Evolutionary conservation across 2,113 vertebrate genomes (phyloP), one percentile per base, ranked within the genome.

Genomic region (Stegastes partitus): DNA sequence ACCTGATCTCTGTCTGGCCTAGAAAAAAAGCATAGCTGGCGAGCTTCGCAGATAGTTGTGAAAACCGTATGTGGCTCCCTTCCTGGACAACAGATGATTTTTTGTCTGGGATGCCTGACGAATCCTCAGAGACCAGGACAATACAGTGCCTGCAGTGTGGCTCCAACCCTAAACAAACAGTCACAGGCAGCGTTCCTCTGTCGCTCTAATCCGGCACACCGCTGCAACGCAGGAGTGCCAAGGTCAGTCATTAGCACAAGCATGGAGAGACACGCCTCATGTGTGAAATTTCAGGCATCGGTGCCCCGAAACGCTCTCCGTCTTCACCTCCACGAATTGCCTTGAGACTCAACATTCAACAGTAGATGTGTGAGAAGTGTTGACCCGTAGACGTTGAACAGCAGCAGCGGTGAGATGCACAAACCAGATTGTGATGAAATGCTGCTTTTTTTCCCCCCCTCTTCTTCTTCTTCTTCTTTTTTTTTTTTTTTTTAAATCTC

Each of bases 291-390:
- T 82, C 67, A 68, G 71, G 49, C 67, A 21, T 53, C 34, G 0
- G 81, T 68, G 77, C 85, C 56, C 61, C 4, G 31, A 26, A 76
- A 66, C 28, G 1, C 39, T 72, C 64, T 47, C 19, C 0, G 4
- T 56, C 54, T 63, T 66, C 62, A 63, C 66, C 66, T 59, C 50
- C 21, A 4, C 2, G 21, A 77, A 71, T 50, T 55, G 59, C 78
- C 64, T n/a, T 21, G 67, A 87, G 77, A 66, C 77, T 84, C 81
- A 4, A 90, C 81, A 90, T 92, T 92, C 86, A 82, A 80, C 86
- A 85, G 69, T 12, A 44, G 62, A 70, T 16, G 54, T 80, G 81
- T 71, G 69, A 80, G 55, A 73, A 74, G 58, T 63, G 47, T 79
- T 65, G 68, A 70, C 79, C 69, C 45, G 23, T 18, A 15, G 39